Percentiles rank a stretch among this genome's conserved stretches.
These are phyloP conservation scores for Eriosoma lanigerum DNA, from an alignment of 1,140 invertebrate genomes.

Conservation along the genomic window DNA sequence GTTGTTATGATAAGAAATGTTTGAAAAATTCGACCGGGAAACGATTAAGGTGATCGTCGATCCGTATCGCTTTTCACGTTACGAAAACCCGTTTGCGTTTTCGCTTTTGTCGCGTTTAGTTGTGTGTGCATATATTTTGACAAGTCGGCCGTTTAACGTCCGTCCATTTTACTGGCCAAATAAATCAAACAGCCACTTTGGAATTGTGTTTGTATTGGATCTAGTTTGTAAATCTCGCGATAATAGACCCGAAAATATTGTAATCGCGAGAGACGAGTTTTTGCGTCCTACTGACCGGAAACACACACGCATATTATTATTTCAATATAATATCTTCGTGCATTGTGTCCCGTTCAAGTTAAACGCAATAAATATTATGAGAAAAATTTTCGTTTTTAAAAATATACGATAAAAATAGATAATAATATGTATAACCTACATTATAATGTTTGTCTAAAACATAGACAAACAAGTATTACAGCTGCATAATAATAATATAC, in stretches of 20 bases:
- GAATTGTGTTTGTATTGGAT: neutral
- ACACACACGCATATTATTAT: neutral
- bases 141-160: slow-evolving; percentile 5
- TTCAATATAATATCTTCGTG: no score
- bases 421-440: no score
- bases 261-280: slow-evolving; percentile 35
- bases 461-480: no score
- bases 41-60: slow-evolving; percentile 13
- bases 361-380: no score
- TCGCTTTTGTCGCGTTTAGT: slow-evolving; percentile 30
- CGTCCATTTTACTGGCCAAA: neutral
- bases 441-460: no score
- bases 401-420: no score
- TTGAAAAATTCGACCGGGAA: neutral
- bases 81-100: slow-evolving; percentile 36
- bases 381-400: no score
- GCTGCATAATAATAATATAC: no score
- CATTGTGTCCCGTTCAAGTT: no score
- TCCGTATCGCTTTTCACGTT: neutral
- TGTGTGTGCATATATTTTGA: slow-evolving; percentile 9
- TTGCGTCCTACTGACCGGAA: slow-evolving; percentile 35
- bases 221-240: neutral
- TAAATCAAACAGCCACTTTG: neutral
- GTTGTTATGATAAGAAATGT: no score
- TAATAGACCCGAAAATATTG: neutral